phyloP scores from a whole-genome alignment of 2,888 invertebrate genomes.

The Deilephila elpenor region DNA sequence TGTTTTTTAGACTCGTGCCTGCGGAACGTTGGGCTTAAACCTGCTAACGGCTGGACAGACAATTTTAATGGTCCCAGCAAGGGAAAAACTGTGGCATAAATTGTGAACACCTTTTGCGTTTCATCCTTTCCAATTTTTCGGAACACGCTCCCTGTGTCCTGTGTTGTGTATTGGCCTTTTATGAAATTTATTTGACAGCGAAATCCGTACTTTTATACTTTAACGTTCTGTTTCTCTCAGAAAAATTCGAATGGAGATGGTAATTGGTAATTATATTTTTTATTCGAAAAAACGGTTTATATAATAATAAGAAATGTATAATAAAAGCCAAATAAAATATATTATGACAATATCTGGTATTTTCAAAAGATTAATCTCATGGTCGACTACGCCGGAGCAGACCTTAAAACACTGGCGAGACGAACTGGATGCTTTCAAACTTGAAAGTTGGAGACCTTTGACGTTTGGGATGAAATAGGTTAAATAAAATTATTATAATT shows the following conservation, averaged over 20 bases:
- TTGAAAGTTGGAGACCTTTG: too few relatives aligned
- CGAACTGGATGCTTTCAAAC: too few relatives aligned
- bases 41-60: slow-evolving; percentile 73
- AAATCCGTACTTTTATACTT: slow-evolving; percentile 33
- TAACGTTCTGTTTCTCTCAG: slow-evolving; percentile 2
- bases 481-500: too few relatives aligned
- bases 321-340: too few relatives aligned
- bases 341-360: too few relatives aligned
- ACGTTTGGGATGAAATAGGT: too few relatives aligned
- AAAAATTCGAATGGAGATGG: neutral
- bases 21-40: slow-evolving; percentile 71
- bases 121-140: slow-evolving; percentile 62
- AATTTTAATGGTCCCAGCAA: slow-evolving; percentile 75
- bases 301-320: too few relatives aligned
- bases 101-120: slow-evolving; percentile 61
- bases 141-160: slow-evolving; percentile 55
- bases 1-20: slow-evolving; percentile 73
- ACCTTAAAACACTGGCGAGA: too few relatives aligned
- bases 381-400: too few relatives aligned
- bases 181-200: slow-evolving; percentile 70
- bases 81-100: slow-evolving; percentile 72
- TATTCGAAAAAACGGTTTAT: too few relatives aligned
- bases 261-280: neutral
- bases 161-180: slow-evolving; percentile 64
- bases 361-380: too few relatives aligned